These are phyloP conservation scores for Automeris io DNA, from an alignment of 2,888 invertebrate genomes.

Conservation along the genomic window DNA sequence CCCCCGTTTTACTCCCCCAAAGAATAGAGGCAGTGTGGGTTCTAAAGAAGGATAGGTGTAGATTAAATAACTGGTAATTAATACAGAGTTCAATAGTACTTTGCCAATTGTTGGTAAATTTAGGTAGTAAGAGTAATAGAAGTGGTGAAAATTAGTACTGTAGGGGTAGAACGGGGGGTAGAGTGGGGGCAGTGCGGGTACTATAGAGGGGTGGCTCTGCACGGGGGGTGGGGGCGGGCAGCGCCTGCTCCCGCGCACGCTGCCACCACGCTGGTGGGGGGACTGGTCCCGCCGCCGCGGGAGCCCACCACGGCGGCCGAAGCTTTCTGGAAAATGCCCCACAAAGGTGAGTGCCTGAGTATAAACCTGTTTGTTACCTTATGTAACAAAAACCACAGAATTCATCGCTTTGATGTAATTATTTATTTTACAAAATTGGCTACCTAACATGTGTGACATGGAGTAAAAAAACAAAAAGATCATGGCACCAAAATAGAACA, in stretches of 20 bases:
- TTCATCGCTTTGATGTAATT: no score
- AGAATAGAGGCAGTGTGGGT: no score
- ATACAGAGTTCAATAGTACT: no score
- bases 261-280: slow-evolving; percentile 79
- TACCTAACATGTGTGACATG: no score
- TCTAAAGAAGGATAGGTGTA: no score
- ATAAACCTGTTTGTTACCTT: not conserved
- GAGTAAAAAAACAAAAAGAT: no score
- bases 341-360: slow-evolving; percentile 80
- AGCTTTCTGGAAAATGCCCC: slow-evolving; percentile 91
- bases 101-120: no score
- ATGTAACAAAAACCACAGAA: no score
- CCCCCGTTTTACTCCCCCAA: no score
- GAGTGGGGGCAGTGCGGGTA: slow-evolving; percentile 27
- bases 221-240: slow-evolving; percentile 80
- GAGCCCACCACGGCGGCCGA: slow-evolving; percentile 83
- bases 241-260: slow-evolving; percentile 76
- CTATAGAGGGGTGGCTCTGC: slow-evolving; percentile 66
- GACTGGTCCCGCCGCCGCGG: slow-evolving; percentile 83
- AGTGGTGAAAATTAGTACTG: slow-evolving; percentile 1
- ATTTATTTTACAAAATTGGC: no score
- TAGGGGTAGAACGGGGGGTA: slow-evolving; percentile 3
- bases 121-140: not conserved
- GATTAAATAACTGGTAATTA: no score
- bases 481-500: no score